A percentile compares a stretch with the other conserved stretches of the same genome.
Evolutionary conservation across 2,797 vertebrate species (phyloP).

Genomic region (Manis crassicaudata): DNA sequence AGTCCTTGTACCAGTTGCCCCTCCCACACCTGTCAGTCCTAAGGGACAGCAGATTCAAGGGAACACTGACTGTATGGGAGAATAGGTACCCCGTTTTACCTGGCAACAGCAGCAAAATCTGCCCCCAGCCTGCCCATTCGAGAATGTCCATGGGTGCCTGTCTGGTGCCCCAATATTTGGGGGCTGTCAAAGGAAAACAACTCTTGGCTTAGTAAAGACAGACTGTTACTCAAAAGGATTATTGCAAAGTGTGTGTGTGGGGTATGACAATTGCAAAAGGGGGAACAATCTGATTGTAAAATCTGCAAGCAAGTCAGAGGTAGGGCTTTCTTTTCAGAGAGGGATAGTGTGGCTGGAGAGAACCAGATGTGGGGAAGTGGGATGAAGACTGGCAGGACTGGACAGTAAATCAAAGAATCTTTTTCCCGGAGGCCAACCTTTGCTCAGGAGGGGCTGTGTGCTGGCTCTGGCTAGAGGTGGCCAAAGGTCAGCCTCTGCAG

Average conservation of each 20-base stretch:
- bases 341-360: neutral
- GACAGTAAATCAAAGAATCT: neutral
- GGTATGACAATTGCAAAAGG: neutral
- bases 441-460: neutral
- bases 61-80: neutral
- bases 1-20: neutral
- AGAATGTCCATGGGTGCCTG: neutral
- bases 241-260: accelerated
- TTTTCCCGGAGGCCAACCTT: neutral
- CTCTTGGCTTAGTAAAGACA: neutral
- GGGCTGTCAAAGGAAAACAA: neutral
- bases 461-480: neutral
- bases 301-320: neutral
- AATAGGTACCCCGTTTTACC: neutral
- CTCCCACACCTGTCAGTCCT: neutral
- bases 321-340: neutral
- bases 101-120: neutral
- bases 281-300: neutral
- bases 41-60: neutral
- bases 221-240: neutral
- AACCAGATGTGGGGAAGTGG: neutral
- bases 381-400: neutral
- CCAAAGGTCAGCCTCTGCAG: neutral
- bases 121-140: neutral
- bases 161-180: accelerated